Conservation (phyloP, 2,888 invertebrate species). For the Noctua comes region DNA sequence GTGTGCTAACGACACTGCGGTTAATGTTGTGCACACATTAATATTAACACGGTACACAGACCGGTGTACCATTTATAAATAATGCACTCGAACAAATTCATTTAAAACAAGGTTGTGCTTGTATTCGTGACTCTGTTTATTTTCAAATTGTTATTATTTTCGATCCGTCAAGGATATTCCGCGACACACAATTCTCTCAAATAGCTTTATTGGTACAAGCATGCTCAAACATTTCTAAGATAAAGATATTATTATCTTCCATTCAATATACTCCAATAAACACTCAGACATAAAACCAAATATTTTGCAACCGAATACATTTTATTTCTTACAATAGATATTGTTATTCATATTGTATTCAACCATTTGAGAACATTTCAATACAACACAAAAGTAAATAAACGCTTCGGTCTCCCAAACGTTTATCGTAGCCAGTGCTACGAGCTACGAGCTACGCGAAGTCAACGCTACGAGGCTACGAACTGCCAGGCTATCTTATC, state of each 20-base stretch:
- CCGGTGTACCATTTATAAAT: slow-evolving; percentile 47
- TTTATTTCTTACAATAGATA: slow-evolving; percentile 50
- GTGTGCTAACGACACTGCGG: slow-evolving; percentile 61
- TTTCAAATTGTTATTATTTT: not conserved
- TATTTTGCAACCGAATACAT: slow-evolving; percentile 46
- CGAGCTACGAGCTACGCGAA: slow-evolving; percentile 50
- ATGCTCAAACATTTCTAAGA: slow-evolving; percentile 31
- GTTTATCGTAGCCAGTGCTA: slow-evolving; percentile 47
- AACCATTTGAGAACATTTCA: slow-evolving; percentile 48
- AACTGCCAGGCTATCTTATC: slow-evolving; percentile 31
- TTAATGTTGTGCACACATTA: slow-evolving; percentile 62
- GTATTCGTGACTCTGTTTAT: slow-evolving; percentile 12
- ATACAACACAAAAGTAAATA: slow-evolving; percentile 55
- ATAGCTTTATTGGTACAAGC: slow-evolving; percentile 10
- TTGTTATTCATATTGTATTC: slow-evolving; percentile 57
- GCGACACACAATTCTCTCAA: slow-evolving; percentile 6
- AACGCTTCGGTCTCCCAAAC: slow-evolving; percentile 39
- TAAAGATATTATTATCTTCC: slow-evolving; percentile 29
- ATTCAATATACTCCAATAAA: slow-evolving; percentile 45
- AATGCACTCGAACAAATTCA: slow-evolving; percentile 44
- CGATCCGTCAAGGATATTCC: not conserved
- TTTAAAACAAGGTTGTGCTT: slow-evolving; percentile 23
- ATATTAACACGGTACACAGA: slow-evolving; percentile 51
- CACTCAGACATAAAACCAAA: slow-evolving; percentile 52
- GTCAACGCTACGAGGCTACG: slow-evolving; percentile 39